These are phyloP conservation scores for Agriopis marginaria DNA, from an alignment of 2,888 invertebrate genomes.

Conservation along the genomic window DNA sequence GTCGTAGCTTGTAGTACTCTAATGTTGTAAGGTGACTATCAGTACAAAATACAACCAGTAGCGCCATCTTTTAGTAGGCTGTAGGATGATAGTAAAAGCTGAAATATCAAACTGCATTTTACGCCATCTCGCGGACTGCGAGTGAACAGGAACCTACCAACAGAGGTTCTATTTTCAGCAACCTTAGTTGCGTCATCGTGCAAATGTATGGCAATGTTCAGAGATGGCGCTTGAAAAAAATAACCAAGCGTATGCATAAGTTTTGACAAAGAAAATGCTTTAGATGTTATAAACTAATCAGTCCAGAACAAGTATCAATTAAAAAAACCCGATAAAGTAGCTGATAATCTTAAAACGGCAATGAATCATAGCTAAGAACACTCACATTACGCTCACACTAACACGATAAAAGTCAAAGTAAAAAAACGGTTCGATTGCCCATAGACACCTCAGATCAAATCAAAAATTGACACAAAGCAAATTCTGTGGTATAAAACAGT, in stretches of 20 bases:
- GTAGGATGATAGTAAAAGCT: not conserved
- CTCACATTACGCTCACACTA: no score
- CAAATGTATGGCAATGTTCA: not conserved
- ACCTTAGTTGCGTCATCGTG: not conserved
- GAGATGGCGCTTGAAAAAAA: constrained; percentile 2
- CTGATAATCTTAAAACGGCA: no score
- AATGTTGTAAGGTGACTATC: no score
- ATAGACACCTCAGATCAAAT: no score
- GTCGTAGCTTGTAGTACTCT: not conserved
- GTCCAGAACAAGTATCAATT: no score
- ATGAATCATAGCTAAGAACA: no score
- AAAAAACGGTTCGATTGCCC: no score
- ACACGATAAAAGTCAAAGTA: no score
- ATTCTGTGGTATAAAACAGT: not conserved
- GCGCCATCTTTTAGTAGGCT: constrained; percentile 29
- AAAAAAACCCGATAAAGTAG: no score
- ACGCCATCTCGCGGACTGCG: constrained; percentile 33
- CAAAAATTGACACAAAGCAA: no score
- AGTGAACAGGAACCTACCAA: not conserved
- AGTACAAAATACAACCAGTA: constrained; percentile 1
- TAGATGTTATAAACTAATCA: no score
- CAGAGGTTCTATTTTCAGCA: not conserved
- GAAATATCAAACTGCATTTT: not conserved
- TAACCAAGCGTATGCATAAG: not conserved
- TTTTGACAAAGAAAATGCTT: not conserved